Evolutionary conservation across 2,888 invertebrate species (phyloP).

Genomic region (Cheilosia soror): DNA sequence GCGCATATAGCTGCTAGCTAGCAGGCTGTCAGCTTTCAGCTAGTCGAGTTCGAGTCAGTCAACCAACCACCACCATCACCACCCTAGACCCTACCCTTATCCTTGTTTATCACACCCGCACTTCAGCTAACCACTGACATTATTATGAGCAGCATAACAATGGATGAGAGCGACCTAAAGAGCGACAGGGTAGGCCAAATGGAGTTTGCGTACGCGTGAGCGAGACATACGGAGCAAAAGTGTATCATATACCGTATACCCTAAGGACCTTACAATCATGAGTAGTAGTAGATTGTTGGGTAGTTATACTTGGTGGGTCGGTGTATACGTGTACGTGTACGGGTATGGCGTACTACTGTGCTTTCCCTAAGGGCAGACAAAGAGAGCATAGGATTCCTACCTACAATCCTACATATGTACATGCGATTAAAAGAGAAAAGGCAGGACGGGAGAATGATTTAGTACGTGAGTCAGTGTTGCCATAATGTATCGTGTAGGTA

Average conservation of each 20-base stretch:
- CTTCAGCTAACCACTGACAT: constrained; percentile 75
- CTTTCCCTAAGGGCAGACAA: constrained; percentile 38
- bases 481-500: not conserved
- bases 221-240: constrained; percentile 5
- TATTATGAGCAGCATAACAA: constrained; percentile 75
- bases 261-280: constrained; percentile 68
- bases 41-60: constrained; percentile 42
- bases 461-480: not conserved
- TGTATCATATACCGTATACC: constrained; percentile 52
- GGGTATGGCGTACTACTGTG: constrained; percentile 5
- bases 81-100: constrained; percentile 33
- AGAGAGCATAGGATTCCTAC: constrained; percentile 13
- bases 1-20: not conserved
- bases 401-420: constrained; percentile 2
- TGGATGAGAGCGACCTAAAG: constrained; percentile 53
- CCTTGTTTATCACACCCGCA: constrained; percentile 72
- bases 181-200: constrained; percentile 15
- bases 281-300: constrained; percentile 61
- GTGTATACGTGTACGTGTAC: too few species aligned
- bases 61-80: not conserved
- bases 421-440: constrained; percentile 46
- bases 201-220: constrained; percentile 15
- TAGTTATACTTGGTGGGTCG: constrained; percentile 34
- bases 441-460: not conserved
- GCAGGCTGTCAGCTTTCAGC: constrained; percentile 33